Conservation (phyloP, 2,113 vertebrate genomes). For the Hydrochoerus hydrochaeris region DNA sequence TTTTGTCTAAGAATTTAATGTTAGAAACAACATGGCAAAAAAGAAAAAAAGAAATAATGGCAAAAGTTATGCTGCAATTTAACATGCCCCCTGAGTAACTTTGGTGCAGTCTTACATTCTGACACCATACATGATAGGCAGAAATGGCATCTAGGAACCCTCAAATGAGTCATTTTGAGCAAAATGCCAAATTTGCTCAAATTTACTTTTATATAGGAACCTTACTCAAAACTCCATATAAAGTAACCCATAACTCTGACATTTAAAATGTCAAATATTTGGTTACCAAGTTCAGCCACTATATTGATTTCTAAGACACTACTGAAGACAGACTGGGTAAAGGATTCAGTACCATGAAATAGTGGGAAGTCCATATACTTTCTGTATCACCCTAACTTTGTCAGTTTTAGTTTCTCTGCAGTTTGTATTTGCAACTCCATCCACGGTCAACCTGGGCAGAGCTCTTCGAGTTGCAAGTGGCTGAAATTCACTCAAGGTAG, state of each 20-base stretch:
- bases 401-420: background rate
- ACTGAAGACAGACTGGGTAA: background rate
- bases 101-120: background rate
- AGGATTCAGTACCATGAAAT: background rate
- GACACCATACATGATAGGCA: background rate
- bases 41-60: background rate
- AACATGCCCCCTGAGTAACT: background rate
- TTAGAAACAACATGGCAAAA: conserved; percentile 13
- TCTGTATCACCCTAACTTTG: background rate
- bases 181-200: background rate
- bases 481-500: background rate
- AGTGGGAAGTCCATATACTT: background rate
- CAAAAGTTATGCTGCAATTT: background rate
- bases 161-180: background rate
- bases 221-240: conserved; percentile 17
- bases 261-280: background rate
- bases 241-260: background rate
- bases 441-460: background rate
- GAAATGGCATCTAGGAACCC: background rate
- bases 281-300: conserved; percentile 1
- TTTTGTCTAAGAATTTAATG: background rate
- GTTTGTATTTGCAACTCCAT: background rate
- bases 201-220: background rate
- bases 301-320: conserved; percentile 17
- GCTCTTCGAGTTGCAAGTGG: background rate